Conservation (phyloP, 2,113 vertebrate species). For the Accipiter virgatus region DNA sequence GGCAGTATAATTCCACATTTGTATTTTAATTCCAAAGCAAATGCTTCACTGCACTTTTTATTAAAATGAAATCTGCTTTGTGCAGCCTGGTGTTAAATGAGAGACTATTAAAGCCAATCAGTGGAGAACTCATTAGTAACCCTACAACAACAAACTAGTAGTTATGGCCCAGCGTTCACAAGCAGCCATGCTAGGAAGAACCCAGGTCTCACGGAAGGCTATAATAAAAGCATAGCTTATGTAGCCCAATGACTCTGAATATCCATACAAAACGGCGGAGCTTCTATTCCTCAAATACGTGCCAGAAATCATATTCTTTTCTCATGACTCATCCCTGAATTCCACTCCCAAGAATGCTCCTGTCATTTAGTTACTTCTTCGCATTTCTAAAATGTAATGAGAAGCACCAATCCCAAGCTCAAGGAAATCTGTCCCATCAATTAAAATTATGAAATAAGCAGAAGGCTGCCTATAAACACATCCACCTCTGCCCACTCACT, state of each 20-base stretch:
- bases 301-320: constrained; percentile 35
- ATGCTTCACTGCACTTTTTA: constrained; percentile 58
- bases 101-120: constrained; percentile 64
- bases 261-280: neutral
- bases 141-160: constrained; percentile 51
- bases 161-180: constrained; percentile 44
- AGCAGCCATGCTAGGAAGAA: constrained; percentile 34
- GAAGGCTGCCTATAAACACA: constrained; percentile 39
- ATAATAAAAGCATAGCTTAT: constrained; percentile 6
- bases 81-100: constrained; percentile 60
- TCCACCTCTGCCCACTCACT: constrained; percentile 26
- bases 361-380: constrained; percentile 38
- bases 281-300: constrained; percentile 8
- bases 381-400: constrained; percentile 33
- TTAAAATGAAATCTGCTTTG: constrained; percentile 61
- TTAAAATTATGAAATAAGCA: constrained; percentile 47
- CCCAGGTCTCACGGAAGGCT: neutral
- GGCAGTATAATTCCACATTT: constrained; percentile 38
- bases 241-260: neutral
- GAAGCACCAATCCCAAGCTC: neutral
- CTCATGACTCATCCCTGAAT: constrained; percentile 33
- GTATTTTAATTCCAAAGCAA: constrained; percentile 56
- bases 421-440: constrained; percentile 34
- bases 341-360: constrained; percentile 27
- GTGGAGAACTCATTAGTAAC: constrained; percentile 62